Percentiles rank a stretch among this genome's conserved stretches.
Evolutionary conservation across 2,797 vertebrate species (phyloP).

Genomic region (Hoplostethus atlanticus): DNA sequence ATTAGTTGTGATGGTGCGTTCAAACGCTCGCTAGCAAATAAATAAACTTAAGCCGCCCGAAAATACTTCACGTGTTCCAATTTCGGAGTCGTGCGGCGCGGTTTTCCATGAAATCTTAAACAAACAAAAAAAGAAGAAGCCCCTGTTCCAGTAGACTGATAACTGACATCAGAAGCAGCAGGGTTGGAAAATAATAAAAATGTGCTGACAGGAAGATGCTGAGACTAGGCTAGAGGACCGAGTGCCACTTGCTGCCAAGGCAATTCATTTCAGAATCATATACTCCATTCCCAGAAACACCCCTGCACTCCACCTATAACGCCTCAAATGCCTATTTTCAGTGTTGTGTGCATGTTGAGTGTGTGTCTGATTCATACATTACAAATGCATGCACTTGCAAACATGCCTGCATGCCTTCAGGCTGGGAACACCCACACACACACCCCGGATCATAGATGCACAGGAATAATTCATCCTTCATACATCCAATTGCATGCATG

Average conservation of each 20-base stretch:
- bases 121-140: not conserved
- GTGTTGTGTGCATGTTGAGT: conserved; percentile 13
- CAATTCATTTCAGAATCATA: conserved; percentile 35
- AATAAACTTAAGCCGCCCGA: conserved; percentile 55
- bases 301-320: conserved; percentile 10
- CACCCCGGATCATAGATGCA: conserved; percentile 49
- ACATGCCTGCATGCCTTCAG: conserved; percentile 38
- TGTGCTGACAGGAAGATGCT: not conserved
- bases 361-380: too few species aligned
- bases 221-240: conserved; percentile 2
- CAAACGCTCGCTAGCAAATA: conserved; percentile 57
- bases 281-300: not conserved
- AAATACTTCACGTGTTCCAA: conserved; percentile 40
- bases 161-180: not conserved
- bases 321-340: not conserved
- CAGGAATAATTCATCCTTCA: conserved; percentile 48
- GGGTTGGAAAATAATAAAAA: not conserved
- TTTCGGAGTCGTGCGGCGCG: conserved; percentile 13
- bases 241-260: conserved; percentile 29
- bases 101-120: not conserved
- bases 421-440: conserved; percentile 53
- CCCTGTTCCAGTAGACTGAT: not conserved
- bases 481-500: conserved; percentile 29
- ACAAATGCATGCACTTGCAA: conserved; percentile 31
- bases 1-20: conserved; percentile 66